These are phyloP conservation scores for Mystacides longicornis DNA, from an alignment of 2,888 invertebrate genomes.

Conservation along the genomic window DNA sequence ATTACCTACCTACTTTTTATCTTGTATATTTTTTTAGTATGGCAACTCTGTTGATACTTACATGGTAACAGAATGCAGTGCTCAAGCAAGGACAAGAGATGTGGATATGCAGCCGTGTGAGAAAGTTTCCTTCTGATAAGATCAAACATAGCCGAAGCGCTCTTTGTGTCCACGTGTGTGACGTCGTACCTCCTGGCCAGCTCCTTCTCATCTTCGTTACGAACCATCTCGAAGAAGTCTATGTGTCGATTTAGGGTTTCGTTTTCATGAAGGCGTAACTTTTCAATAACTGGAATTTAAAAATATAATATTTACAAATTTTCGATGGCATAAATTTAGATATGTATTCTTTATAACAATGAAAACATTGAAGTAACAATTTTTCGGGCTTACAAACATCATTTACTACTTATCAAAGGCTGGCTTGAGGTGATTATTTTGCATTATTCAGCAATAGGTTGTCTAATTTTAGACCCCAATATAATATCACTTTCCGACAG, in stretches of 20 bases:
- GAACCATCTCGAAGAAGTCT: conserved; percentile 97
- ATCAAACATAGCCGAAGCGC: conserved; percentile 89
- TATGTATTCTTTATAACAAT: no score
- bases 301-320: background rate
- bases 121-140: conserved; percentile 78
- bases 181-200: conserved; percentile 83
- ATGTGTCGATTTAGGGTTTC: conserved; percentile 92
- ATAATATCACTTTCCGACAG: no score
- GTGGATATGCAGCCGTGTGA: conserved; percentile 89
- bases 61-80: conserved; percentile 80
- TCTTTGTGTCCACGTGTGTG: conserved; percentile 90
- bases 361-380: no score
- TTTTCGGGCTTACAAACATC: no score
- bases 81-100: conserved; percentile 82
- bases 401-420: no score
- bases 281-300: conserved; percentile 67
- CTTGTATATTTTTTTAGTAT: no score
- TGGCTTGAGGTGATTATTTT: no score
- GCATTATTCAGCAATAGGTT: no score
- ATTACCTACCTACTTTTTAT: no score
- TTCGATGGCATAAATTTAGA: no score
- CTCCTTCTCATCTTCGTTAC: conserved; percentile 94
- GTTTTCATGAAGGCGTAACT: conserved; percentile 86
- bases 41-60: conserved; percentile 47
- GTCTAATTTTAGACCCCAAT: no score